phyloP scores from a whole-genome alignment of 2,888 invertebrate species.

The Chironomus tentans region DNA sequence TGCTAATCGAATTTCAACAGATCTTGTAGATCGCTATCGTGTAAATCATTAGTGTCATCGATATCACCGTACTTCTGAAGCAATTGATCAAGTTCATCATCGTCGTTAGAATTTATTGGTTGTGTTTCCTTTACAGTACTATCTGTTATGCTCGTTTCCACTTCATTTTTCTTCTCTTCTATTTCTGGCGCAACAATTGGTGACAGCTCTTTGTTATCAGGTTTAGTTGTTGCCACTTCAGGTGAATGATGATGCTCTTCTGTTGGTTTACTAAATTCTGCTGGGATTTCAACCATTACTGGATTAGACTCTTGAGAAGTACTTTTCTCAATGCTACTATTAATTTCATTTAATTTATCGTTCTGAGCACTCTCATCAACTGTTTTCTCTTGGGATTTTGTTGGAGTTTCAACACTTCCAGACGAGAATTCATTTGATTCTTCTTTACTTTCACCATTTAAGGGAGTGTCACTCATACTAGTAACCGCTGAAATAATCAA shows the following conservation, averaged over 20 bases:
- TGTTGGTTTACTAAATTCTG: neutral
- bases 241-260: neutral
- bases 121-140: neutral
- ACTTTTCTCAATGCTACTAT: neutral
- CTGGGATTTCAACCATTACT: neutral
- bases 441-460: neutral
- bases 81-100: neutral
- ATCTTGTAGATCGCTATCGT: neutral
- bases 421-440: neutral
- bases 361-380: no score
- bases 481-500: constrained; percentile 16
- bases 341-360: no score
- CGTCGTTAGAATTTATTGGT: neutral
- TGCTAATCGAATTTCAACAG: neutral
- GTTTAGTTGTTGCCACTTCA: neutral
- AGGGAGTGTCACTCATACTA: neutral
- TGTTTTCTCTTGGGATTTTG: neutral
- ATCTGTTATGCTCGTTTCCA: neutral
- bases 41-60: neutral
- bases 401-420: neutral
- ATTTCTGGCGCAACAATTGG: neutral
- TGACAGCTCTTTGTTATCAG: neutral
- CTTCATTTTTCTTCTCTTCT: neutral
- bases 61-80: neutral
- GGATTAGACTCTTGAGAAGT: neutral